Evolutionary conservation across 2,113 vertebrate genomes (phyloP), one percentile per base, ranked within the genome.

Genomic region (Sylvietta virens): DNA sequence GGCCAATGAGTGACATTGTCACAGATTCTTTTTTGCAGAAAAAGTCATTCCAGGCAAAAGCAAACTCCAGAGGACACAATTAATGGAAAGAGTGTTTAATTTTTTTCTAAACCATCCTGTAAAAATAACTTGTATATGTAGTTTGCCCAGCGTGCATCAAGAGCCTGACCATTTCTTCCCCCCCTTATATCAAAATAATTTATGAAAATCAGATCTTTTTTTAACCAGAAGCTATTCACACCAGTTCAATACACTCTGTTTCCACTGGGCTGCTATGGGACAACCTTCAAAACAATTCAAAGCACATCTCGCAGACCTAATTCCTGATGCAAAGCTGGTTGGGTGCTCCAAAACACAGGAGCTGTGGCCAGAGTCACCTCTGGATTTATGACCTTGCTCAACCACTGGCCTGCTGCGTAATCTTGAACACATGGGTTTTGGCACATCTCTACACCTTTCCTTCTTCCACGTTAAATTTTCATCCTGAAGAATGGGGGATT

Each of bases 11-110:
- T 33, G 53, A 42, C 53, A 10, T 48, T 20, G 30, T 23, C 39
- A 44, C 0, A 87, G 73, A 76, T 83, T n/a, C n/a, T n/a, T n/a
- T n/a, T n/a, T n/a, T n/a, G n/a, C n/a, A n/a, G n/a, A n/a, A 81
- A 89, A 85, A 92, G 77, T 87, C 86, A 91, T 65, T 57, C 81
- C 31, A 51, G 89, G 83, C 83, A 44, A 95, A 81, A 94, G 69
- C 51, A 94, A 84, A 92, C 56, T 86, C 73, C 78, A 56, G 65
- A 83, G 76, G 81, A 86, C 51, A 39, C 8, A 24, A 69, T 70
- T 64, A 56, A 69, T 56, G 31, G 21, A 51, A 65, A 82, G 28
- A 37, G 18, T 4, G 35, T 57, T 90, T 71, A 58, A n/a, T 69
- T 73, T 58, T 61, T 71, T 69, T 40, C 50, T 57, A 64, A 91